Evolutionary conservation across 2,888 invertebrate genomes (phyloP), one percentile per base, ranked within the genome.

Genomic region (Ochropleura leucogaster): DNA sequence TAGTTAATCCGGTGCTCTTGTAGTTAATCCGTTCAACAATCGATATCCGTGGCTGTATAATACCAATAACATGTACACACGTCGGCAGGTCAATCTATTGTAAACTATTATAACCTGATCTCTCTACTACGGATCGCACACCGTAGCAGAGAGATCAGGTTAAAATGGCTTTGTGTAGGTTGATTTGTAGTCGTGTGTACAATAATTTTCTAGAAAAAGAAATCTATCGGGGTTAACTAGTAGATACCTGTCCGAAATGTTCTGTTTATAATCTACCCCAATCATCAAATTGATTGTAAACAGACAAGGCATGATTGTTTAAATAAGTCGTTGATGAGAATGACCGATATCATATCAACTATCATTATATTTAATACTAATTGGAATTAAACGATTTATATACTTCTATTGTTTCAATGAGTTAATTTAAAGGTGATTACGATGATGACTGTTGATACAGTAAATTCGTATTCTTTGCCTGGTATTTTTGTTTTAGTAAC

Each of bases 401-500:
- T 69, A 44, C 64, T 71, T 67, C 4, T 55, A 46, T 53, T 68
- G 12, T 49, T 76, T 57, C 40, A 47, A n/a, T 46, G 16, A 9
- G 4, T 64, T 44, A 30, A 47, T 64, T 49, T 47, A 83, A 62
- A 42, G 16, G 72, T 68, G 6, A 57, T 40, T 18, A 62, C 42
- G 14, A 79, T 72, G 8, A 55, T 30, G 18, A 18, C 64, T 10
- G 65, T 1, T 76, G 20, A 53, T 49, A 64, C 40, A 79, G 40
- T 46, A 49, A 51, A 72, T 20, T 51, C 49, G 14, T 57, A 30
- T 30, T 14, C 16, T 0, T 16, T 53, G 63, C 44, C 4, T n/a
- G 20, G 67, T 71, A 57, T 18, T 63, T 78, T 67, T 70, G n/a
- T n/a, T 46, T 74, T 7, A 20, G 66, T 82, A 66, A 65, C 46